These are phyloP conservation scores for Panthera tigris DNA, from an alignment of 2,113 vertebrate genomes.

Conservation along the genomic window DNA sequence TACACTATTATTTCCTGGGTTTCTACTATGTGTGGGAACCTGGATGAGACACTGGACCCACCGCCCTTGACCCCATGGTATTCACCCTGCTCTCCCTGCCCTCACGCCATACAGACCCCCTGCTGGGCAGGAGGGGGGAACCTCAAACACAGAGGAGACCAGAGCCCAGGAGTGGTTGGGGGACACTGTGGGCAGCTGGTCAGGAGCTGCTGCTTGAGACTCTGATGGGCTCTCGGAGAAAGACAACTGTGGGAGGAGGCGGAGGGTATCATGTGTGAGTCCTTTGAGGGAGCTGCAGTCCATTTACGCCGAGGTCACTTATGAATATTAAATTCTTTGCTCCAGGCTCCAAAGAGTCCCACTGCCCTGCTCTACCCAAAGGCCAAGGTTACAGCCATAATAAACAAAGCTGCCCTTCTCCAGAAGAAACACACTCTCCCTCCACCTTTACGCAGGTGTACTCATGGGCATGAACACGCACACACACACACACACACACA, in stretches of 20 bases:
- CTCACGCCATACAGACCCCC: accelerated
- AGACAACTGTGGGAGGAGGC: background rate
- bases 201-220: background rate
- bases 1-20: background rate
- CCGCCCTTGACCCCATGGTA: accelerated
- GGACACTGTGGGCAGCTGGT: background rate
- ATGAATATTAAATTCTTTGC: conserved; percentile 76
- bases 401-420: conserved; percentile 69
- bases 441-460: background rate
- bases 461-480: accelerated
- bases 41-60: background rate
- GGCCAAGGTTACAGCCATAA: conserved; percentile 70
- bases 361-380: conserved; percentile 61
- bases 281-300: conserved; percentile 20
- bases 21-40: background rate
- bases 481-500: background rate
- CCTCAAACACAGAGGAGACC: background rate
- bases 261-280: background rate
- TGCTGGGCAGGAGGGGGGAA: no score
- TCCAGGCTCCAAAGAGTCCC: conserved; percentile 62
- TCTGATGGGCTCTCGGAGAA: background rate
- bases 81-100: background rate
- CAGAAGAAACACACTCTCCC: background rate
- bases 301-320: conserved; percentile 61
- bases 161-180: background rate